Evolutionary conservation across 2,113 vertebrate species (phyloP), one percentile per base, ranked within the genome.

Genomic region (Trachemys scripta): DNA sequence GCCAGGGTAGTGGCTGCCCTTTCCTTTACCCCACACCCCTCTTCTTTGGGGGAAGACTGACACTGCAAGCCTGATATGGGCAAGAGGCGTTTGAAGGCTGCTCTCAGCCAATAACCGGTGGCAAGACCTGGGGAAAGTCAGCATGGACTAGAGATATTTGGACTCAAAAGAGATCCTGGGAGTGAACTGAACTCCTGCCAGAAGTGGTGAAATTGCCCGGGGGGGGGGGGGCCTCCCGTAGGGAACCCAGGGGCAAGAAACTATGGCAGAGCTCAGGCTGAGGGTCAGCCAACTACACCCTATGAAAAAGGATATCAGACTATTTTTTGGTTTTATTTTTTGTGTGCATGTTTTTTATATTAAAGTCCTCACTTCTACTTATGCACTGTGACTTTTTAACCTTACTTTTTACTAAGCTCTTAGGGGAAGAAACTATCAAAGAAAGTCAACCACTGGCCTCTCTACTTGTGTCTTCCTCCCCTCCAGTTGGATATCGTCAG

Each of bases 181-280:
- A 72, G 35, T 38, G n/a, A 38, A 20, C 65, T n/a, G 65, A 72
- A 72, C 27, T 59, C 27, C 65, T 72, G 65, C n/a, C 65, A 38
- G 17, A 19, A 72, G 35, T 5, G 8, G 17, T 38, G 35, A 72
- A 19, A 72, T 20, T 38, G n/a, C 35, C 19, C 2, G 10, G 35
- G 42, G 42, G 42, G 42, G 19, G 1, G 19, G 19, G 1, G 8
- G 5, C 9, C 8, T 38, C 17, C 35, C 9, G 1, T 5, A 38
- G 19, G n/a, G 65, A 9, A 69, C 62, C 35, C 62, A 20, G 62
- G 35, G 17, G 8, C 31, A 72, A 72, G 19, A 72, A 19, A 72
- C 17, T 72, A n/a, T 1, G 4, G 35, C 65, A 22, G 19, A 38
- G 65, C 35, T 29, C 19, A 35, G 16, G 62, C 16, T n/a, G 17